These are phyloP conservation scores for Enteromius radiatus DNA, from an alignment of 2,797 vertebrate species.

Conservation along the genomic window DNA sequence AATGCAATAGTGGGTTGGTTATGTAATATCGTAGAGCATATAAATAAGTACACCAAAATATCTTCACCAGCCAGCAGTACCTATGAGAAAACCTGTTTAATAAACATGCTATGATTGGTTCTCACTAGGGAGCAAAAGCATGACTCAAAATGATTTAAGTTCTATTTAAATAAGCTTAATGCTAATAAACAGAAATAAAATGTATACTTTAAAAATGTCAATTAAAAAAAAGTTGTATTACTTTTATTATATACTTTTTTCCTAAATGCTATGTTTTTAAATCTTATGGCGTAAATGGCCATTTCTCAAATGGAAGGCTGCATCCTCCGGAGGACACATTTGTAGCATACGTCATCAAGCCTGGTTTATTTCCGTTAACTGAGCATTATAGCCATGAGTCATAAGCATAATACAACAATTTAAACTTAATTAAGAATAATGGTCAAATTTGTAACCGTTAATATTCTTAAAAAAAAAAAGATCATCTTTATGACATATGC, in stretches of 20 bases:
- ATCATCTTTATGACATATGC: no score
- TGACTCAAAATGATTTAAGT: neutral
- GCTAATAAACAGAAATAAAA: neutral
- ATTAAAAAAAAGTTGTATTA: neutral
- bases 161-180: neutral
- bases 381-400: no score
- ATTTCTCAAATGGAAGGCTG: no score
- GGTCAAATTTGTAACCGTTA: no score
- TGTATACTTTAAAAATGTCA: neutral
- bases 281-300: neutral
- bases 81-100: neutral
- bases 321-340: no score
- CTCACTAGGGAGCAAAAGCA: neutral
- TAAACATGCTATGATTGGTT: neutral
- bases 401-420: no score
- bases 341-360: no score
- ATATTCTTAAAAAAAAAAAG: no score
- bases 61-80: neutral
- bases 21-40: neutral
- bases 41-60: neutral
- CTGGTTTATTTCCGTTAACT: no score
- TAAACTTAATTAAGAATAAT: no score
- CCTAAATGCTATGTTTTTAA: neutral
- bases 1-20: neutral
- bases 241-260: neutral